phyloP scores from a whole-genome alignment of 2,888 invertebrate genomes.

The Eupithecia inturbata region DNA sequence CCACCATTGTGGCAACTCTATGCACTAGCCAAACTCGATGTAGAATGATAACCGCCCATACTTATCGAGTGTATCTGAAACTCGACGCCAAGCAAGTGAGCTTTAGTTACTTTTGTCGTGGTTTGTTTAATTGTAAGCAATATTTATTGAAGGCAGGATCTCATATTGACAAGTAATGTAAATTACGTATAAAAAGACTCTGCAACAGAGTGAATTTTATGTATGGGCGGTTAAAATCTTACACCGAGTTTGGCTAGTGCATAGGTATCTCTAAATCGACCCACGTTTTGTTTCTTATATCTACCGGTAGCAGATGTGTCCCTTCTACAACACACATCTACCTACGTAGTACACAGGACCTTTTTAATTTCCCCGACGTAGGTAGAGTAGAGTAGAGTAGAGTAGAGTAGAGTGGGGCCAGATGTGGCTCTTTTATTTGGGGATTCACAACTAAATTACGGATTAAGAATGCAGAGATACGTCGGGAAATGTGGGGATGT shows the following conservation, averaged over 20 bases:
- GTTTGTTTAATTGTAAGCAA: too few relatives aligned
- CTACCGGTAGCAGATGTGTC: neutral
- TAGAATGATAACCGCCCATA: too few relatives aligned
- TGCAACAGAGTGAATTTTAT: too few relatives aligned
- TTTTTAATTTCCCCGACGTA: conserved; percentile 4
- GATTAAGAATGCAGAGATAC: neutral
- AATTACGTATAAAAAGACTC: too few relatives aligned
- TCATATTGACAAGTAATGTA: too few relatives aligned
- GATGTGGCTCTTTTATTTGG: conserved; percentile 7
- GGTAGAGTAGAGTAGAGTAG: neutral
- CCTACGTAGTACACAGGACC: neutral
- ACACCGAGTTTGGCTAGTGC: too few relatives aligned
- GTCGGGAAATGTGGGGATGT: conserved; percentile 2
- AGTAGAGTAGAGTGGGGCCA: neutral
- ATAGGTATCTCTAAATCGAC: neutral
- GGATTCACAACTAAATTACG: conserved; percentile 8
- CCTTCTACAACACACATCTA: neutral
- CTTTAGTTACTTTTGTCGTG: too few relatives aligned
- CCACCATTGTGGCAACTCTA: neutral
- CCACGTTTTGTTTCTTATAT: neutral
- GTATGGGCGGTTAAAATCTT: too few relatives aligned
- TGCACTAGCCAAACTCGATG: too few relatives aligned
- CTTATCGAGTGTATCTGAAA: too few relatives aligned
- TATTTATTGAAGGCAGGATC: too few relatives aligned
- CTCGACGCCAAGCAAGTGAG: too few relatives aligned